Conservation (phyloP, 2,797 vertebrate genomes). For the Darevskia mixta region DNA sequence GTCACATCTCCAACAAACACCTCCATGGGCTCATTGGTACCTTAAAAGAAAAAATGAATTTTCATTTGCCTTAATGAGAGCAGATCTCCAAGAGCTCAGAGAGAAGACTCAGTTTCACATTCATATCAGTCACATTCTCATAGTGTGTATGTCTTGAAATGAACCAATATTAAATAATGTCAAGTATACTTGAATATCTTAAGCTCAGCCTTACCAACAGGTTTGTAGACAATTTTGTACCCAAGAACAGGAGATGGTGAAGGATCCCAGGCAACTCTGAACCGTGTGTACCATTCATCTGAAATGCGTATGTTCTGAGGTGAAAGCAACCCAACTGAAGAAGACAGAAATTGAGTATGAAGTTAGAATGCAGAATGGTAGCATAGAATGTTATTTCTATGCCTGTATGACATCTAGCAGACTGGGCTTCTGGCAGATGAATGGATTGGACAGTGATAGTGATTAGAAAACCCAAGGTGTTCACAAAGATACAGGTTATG, state of each 20-base stretch:
- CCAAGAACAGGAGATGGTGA: constrained; percentile 90
- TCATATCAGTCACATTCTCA: background rate
- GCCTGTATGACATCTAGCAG: background rate
- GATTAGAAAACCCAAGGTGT: background rate
- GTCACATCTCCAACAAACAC: constrained; percentile 94
- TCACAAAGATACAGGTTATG: background rate
- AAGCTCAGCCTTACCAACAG: constrained; percentile 83
- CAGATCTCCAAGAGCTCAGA: too few relatives aligned
- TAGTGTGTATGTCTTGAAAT: background rate
- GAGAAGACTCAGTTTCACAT: background rate
- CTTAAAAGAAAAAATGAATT: constrained; percentile 70
- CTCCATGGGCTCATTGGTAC: constrained; percentile 84
- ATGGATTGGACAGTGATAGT: too few relatives aligned
- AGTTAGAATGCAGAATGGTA: background rate
- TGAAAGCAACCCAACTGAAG: constrained; percentile 89
- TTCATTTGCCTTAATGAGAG: background rate
- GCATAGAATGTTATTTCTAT: background rate
- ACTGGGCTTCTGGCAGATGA: background rate
- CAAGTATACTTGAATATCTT: background rate
- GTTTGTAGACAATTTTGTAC: constrained; percentile 92
- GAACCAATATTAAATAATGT: background rate
- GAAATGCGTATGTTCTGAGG: constrained; percentile 93
- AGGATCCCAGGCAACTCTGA: constrained; percentile 95
- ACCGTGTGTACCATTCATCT: constrained; percentile 97
- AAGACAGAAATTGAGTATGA: constrained; percentile 40